A percentile compares a stretch with the other conserved stretches of the same genome.
phyloP scores from a whole-genome alignment of 2,113 vertebrate species.

The Chionomys nivalis region DNA sequence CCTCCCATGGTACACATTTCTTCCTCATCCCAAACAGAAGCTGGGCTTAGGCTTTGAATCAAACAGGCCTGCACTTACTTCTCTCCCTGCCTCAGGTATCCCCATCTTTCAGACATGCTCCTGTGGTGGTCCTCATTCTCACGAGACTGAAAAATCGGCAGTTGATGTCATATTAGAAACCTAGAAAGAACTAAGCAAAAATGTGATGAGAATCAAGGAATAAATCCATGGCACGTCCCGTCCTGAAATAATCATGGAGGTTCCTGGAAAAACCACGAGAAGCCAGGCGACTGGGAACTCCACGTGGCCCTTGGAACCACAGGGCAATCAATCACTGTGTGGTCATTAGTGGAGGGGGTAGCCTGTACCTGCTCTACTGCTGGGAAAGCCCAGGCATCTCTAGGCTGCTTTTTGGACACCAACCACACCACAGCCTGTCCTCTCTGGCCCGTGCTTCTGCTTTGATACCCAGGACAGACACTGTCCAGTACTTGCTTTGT shows the following conservation, averaged over 20 bases:
- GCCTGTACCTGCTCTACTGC: not conserved
- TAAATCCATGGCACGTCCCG: not conserved
- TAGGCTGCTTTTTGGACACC: not conserved
- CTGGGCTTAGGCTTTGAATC: not conserved
- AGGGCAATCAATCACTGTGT: not conserved
- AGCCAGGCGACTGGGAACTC: not conserved
- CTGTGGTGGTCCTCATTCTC: rapidly evolving
- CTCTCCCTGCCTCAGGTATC: too few species aligned
- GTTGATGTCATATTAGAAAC: not conserved
- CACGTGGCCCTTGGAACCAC: not conserved
- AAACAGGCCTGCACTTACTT: not conserved
- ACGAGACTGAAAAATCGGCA: not conserved
- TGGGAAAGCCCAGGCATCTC: not conserved
- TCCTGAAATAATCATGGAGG: not conserved
- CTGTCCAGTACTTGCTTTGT: not conserved
- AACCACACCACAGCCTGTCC: not conserved
- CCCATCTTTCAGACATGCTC: not conserved
- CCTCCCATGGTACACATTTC: not conserved
- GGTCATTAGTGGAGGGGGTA: not conserved
- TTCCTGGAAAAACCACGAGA: not conserved
- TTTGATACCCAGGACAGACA: not conserved
- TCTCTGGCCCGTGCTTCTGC: not conserved
- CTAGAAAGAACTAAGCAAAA: not conserved
- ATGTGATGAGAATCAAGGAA: not conserved
- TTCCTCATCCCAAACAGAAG: not conserved